Conservation (phyloP, 2,113 vertebrate species). For the Toxotes jaculatrix region DNA sequence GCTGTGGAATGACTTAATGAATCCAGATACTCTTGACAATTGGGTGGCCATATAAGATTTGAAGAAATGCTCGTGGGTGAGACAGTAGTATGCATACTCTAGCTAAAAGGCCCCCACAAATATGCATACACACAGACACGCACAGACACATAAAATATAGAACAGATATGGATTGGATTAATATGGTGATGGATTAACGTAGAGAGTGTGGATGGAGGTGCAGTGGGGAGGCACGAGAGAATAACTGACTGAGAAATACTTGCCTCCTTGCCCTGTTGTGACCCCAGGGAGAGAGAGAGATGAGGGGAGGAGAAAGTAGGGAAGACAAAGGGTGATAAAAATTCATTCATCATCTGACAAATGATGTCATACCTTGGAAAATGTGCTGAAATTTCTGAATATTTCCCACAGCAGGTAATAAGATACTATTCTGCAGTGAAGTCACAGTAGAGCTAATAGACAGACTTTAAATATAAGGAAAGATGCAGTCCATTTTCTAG, state of each 20-base stretch:
- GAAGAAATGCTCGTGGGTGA: neutral
- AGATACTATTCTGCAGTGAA: conserved; percentile 16
- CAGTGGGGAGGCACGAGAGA: conserved; percentile 21
- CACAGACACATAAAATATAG: conserved; percentile 26
- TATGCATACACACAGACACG: neutral
- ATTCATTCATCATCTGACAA: conserved; percentile 48
- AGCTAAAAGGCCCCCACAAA: conserved; percentile 1
- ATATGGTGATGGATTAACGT: conserved; percentile 57
- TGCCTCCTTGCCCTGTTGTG: conserved; percentile 78
- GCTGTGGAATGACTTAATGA: conserved; percentile 10
- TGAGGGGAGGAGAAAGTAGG: conserved; percentile 38
- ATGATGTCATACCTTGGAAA: conserved; percentile 48
- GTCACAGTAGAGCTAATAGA: neutral
- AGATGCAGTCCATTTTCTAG: neutral
- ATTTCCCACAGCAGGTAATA: conserved; percentile 35
- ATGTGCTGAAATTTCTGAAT: conserved; percentile 42
- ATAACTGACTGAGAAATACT: conserved; percentile 72
- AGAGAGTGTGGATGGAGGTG: conserved; percentile 33
- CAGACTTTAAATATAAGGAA: neutral
- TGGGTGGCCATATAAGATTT: neutral
- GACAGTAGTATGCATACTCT: conserved; percentile 1
- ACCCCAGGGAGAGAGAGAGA: conserved; percentile 60
- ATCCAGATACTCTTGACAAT: conserved; percentile 13
- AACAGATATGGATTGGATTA: conserved; percentile 46
- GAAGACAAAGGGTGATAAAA: conserved; percentile 61